Conservation (phyloP, 2,113 vertebrate genomes). For the Megaceryle torquata region DNA sequence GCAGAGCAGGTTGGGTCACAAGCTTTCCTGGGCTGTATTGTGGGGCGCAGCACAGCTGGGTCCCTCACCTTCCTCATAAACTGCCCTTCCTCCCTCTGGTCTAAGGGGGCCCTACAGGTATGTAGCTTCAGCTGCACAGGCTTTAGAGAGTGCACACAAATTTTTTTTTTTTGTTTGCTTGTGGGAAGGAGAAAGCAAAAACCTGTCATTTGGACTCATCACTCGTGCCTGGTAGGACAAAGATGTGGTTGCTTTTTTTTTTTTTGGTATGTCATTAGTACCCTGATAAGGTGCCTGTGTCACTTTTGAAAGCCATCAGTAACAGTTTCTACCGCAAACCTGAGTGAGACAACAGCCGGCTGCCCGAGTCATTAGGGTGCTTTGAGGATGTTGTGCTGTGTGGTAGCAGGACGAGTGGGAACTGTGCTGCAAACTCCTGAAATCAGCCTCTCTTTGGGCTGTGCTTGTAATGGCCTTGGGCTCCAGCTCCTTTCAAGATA, state of each 20-base stretch:
- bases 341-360: accelerated
- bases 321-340: neutral
- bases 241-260: neutral
- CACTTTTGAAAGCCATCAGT: neutral
- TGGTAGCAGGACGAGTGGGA: neutral
- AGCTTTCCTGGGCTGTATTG: neutral
- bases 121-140: accelerated
- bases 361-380: neutral
- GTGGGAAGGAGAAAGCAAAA: neutral
- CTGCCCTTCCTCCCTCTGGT: neutral
- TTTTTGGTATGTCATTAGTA: neutral
- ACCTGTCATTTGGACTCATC: accelerated
- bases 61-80: neutral
- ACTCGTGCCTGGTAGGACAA: accelerated
- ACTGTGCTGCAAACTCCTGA: neutral
- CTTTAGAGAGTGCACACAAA: neutral
- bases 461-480: neutral
- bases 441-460: neutral
- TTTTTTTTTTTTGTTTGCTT: neutral
- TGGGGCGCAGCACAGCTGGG: neutral
- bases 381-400: neutral
- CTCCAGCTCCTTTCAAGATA: neutral
- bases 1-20: accelerated
- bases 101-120: accelerated
- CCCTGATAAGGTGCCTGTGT: neutral